These are phyloP conservation scores for Ormyrus labotus DNA, from an alignment of 2,888 invertebrate genomes.

Conservation along the genomic window DNA sequence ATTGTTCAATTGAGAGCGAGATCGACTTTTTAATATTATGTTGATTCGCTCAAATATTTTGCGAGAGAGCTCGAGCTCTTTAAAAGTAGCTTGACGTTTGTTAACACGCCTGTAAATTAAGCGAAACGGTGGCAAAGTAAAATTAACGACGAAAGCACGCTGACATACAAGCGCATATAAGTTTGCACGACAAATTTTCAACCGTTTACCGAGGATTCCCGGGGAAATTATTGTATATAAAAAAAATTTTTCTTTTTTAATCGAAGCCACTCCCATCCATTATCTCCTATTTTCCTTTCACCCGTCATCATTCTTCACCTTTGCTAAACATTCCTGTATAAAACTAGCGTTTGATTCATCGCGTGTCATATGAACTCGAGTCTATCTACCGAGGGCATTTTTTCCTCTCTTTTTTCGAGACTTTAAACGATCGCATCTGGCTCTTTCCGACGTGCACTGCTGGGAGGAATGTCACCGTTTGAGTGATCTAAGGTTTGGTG, in stretches of 20 bases:
- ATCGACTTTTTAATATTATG: too few relatives aligned
- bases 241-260: neutral
- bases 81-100: too few relatives aligned
- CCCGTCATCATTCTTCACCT: slow-evolving; percentile 41
- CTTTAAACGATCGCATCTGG: neutral
- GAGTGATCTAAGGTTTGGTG: slow-evolving; percentile 18
- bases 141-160: too few relatives aligned
- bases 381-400: slow-evolving; percentile 23
- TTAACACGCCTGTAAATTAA: too few relatives aligned
- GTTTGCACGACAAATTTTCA: too few relatives aligned
- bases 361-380: slow-evolving; percentile 32
- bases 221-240: too few relatives aligned
- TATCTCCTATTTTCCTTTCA: slow-evolving; percentile 42
- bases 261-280: slow-evolving; percentile 29
- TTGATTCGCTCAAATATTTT: neutral
- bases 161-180: too few relatives aligned
- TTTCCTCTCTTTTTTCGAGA: neutral
- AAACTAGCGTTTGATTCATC: slow-evolving; percentile 44
- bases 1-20: too few relatives aligned
- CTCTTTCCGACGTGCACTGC: neutral
- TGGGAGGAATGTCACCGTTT: too few relatives aligned
- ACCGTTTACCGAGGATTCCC: too few relatives aligned
- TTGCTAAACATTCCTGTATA: slow-evolving; percentile 30
- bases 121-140: too few relatives aligned
- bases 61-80: too few relatives aligned